Evolutionary conservation across 2,888 invertebrate species (phyloP).

Genomic region (Yponomeuta evonymella): DNA sequence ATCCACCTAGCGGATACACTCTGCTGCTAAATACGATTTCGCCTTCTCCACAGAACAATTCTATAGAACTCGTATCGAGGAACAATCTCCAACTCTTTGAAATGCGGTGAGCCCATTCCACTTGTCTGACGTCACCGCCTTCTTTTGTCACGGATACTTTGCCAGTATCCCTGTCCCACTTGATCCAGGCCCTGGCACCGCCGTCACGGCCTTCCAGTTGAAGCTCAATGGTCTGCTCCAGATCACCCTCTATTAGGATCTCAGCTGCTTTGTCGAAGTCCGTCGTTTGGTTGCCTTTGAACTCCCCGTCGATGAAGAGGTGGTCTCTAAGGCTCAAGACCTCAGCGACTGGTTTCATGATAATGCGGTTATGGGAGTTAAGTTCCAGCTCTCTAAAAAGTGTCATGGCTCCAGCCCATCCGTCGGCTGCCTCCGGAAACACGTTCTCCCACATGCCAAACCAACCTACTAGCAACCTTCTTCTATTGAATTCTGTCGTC

Average conservation of each 20-base stretch:
- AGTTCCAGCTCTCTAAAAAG: slow-evolving; percentile 53
- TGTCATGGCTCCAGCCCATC: slow-evolving; percentile 66
- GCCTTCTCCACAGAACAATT: slow-evolving; percentile 65
- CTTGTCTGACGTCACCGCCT: slow-evolving; percentile 52
- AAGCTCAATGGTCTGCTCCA: slow-evolving; percentile 41
- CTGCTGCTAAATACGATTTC: slow-evolving; percentile 66
- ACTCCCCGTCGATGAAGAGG: slow-evolving; percentile 30
- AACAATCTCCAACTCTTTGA: slow-evolving; percentile 50
- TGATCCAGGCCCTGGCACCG: slow-evolving; percentile 36
- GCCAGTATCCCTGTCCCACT: slow-evolving; percentile 27
- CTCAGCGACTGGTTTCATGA: slow-evolving; percentile 52
- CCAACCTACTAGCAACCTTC: slow-evolving; percentile 58
- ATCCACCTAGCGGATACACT: slow-evolving; percentile 52
- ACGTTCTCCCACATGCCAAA: slow-evolving; percentile 63
- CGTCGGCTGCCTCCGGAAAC: slow-evolving; percentile 53
- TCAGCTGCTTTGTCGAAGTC: slow-evolving; percentile 51
- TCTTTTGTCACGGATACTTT: slow-evolving; percentile 52
- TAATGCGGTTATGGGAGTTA: slow-evolving; percentile 38
- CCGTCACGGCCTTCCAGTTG: slow-evolving; percentile 46
- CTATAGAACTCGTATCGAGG: slow-evolving; percentile 60
- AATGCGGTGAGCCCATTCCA: slow-evolving; percentile 51
- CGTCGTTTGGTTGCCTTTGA: slow-evolving; percentile 30
- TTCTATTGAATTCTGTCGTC: slow-evolving; percentile 51
- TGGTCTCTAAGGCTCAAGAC: slow-evolving; percentile 43
- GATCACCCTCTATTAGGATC: slow-evolving; percentile 42